Percentiles rank a stretch among this genome's conserved stretches.
Evolutionary conservation across 1,140 invertebrate genomes (phyloP).

Genomic region (Trichoplusia ni): DNA sequence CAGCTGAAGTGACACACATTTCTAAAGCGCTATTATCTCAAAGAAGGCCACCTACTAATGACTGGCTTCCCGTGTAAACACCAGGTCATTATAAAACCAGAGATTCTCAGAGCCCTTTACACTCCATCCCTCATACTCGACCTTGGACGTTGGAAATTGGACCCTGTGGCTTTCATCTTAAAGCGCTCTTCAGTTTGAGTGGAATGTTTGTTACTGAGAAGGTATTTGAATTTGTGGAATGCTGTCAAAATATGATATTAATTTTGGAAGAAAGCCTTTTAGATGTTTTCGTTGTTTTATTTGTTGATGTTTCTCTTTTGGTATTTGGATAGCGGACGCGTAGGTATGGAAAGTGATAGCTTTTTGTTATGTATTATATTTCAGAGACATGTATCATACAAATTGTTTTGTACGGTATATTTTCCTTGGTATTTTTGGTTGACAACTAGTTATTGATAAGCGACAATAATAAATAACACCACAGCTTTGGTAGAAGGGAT

Average conservation of each 20-base stretch:
- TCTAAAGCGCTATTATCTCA: background rate
- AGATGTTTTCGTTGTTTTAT: no score
- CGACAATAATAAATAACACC: no score
- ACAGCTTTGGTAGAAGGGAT: no score
- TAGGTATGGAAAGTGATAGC: no score
- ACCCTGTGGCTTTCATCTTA: background rate
- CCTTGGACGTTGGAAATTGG: constrained; percentile 1
- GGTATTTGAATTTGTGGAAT: constrained; percentile 16
- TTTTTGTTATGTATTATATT: no score
- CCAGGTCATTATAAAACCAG: constrained; percentile 4
- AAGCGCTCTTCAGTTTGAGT: background rate
- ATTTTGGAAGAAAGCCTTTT: background rate
- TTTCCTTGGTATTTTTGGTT: no score
- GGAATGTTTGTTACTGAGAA: background rate
- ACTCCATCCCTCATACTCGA: constrained; percentile 1
- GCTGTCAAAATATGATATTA: constrained; percentile 1
- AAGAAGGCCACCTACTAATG: constrained; percentile 18
- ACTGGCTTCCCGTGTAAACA: constrained; percentile 11
- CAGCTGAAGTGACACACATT: background rate
- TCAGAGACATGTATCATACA: no score
- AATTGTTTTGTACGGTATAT: no score
- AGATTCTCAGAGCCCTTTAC: background rate
- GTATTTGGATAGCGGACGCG: no score
- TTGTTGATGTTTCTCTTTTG: no score
- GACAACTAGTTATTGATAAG: no score